phyloP scores from a whole-genome alignment of 2,797 vertebrate genomes.

The Anolis apletophallus region DNA sequence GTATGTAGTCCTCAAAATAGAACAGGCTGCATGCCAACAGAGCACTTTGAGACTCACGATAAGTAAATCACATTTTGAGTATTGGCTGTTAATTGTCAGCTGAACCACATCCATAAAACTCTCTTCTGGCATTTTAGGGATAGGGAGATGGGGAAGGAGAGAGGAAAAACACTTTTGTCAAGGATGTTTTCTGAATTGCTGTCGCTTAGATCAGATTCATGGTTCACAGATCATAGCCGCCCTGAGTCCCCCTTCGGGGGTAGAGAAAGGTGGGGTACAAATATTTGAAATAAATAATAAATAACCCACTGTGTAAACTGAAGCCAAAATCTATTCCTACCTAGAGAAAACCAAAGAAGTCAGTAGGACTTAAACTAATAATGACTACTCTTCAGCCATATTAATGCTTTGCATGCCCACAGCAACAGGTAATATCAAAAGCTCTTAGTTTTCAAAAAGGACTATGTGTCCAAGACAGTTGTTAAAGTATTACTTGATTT shows the following conservation, averaged over 20 bases:
- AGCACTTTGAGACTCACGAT: neutral
- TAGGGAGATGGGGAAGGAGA: too few relatives aligned
- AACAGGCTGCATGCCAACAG: neutral
- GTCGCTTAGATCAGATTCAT: neutral
- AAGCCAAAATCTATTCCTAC: neutral
- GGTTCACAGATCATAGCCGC: neutral
- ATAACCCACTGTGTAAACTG: neutral
- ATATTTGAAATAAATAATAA: too few relatives aligned
- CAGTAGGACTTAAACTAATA: neutral
- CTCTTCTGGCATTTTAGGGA: neutral
- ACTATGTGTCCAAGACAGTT: neutral
- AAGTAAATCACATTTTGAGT: slow-evolving; percentile 15
- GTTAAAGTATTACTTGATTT: neutral
- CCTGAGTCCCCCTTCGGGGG: too few relatives aligned
- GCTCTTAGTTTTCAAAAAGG: neutral
- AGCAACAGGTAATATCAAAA: neutral
- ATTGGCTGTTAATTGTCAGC: neutral
- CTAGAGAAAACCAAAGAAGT: neutral
- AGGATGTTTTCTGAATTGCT: neutral
- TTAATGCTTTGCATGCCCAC: neutral
- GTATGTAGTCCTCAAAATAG: slow-evolving; percentile 1
- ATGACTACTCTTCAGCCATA: neutral
- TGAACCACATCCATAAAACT: neutral
- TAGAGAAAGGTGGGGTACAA: too few relatives aligned
- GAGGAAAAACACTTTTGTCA: neutral